Conservation (phyloP, 2,797 vertebrate species). For the Acomys russatus region DNA sequence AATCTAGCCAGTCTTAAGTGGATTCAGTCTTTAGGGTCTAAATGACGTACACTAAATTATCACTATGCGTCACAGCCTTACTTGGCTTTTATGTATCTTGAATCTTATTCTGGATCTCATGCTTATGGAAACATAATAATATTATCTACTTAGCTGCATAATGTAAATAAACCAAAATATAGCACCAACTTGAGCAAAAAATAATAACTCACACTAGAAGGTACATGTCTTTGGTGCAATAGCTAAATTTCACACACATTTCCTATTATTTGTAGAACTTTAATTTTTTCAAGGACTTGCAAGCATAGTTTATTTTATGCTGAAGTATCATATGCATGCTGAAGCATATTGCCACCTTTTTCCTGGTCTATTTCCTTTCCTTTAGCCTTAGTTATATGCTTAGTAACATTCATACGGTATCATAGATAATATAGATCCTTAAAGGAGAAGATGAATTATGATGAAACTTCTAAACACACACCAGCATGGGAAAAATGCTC, state of each 20-base stretch:
- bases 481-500: slow-evolving; percentile 27
- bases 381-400: background rate
- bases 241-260: slow-evolving; percentile 33
- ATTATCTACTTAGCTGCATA: background rate
- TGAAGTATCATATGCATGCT: background rate
- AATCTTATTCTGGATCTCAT: background rate
- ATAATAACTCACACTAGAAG: slow-evolving; percentile 12
- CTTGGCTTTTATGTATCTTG: background rate
- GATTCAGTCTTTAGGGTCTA: background rate
- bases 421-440: slow-evolving; percentile 35
- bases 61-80: background rate
- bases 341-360: slow-evolving; percentile 8
- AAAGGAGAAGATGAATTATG: slow-evolving; percentile 43
- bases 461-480: slow-evolving; percentile 44
- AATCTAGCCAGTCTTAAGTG: slow-evolving; percentile 35
- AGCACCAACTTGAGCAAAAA: background rate
- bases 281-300: slow-evolving; percentile 16
- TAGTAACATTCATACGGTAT: slow-evolving; percentile 40
- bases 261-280: background rate
- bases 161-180: slow-evolving; percentile 59
- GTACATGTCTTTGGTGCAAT: background rate
- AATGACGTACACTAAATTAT: slow-evolving; percentile 1
- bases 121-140: background rate
- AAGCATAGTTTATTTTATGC: slow-evolving; percentile 44
- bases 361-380: slow-evolving; percentile 33